A percentile compares a stretch with the other conserved stretches of the same genome.
Evolutionary conservation across 2,888 invertebrate genomes (phyloP).

Genomic region (Eristalinus aeneus): DNA sequence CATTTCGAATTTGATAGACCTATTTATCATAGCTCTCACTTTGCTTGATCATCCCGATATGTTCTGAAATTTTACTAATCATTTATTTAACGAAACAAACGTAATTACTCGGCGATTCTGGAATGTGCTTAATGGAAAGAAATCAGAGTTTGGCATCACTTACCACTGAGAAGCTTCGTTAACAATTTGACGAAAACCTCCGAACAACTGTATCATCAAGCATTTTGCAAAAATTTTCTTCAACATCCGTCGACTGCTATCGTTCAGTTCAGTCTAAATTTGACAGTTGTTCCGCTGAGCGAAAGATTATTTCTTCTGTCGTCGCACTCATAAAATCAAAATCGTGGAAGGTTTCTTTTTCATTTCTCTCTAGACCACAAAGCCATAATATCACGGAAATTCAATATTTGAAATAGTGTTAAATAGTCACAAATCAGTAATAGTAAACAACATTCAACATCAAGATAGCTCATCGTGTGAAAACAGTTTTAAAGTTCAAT

Average conservation of each 20-base stretch:
- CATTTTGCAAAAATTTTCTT: conserved; percentile 4
- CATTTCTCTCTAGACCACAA: not conserved
- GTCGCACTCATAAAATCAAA: conserved; percentile 33
- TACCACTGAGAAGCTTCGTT: not conserved
- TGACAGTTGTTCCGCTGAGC: conserved; percentile 48
- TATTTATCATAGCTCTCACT: too few relatives aligned
- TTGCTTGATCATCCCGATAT: too few relatives aligned
- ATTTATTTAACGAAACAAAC: too few relatives aligned
- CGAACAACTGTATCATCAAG: conserved; percentile 1
- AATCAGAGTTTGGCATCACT: conserved; percentile 34
- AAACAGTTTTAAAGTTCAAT: not conserved
- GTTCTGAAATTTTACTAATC: too few relatives aligned
- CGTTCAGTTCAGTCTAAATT: conserved; percentile 37
- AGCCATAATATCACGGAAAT: not conserved
- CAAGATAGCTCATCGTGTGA: not conserved
- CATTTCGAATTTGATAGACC: too few relatives aligned
- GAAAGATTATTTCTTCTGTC: conserved; percentile 23
- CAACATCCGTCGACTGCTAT: conserved; percentile 6
- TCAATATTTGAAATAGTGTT: conserved; percentile 12
- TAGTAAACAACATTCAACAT: not conserved
- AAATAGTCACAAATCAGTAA: conserved; percentile 21
- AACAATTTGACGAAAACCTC: conserved; percentile 44
- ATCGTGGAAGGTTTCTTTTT: conserved; percentile 16
- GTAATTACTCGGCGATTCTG: not conserved
- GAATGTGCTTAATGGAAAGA: not conserved